Percentiles rank a stretch among this genome's conserved stretches.
These are phyloP conservation scores for Sparidentex hasta DNA, from an alignment of 2,797 vertebrate species.

Conservation along the genomic window DNA sequence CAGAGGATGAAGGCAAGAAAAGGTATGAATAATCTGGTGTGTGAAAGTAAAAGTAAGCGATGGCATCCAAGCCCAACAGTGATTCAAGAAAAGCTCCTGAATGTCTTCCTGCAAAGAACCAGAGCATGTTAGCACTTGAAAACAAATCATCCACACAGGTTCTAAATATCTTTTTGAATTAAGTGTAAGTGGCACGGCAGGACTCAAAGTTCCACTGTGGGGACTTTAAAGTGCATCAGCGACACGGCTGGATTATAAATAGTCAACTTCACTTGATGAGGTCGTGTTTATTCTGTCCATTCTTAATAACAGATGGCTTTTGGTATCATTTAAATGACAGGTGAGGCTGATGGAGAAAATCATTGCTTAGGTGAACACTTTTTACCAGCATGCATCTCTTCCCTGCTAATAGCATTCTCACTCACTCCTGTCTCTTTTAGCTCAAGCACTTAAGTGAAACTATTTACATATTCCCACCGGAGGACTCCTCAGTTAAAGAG, in stretches of 20 bases:
- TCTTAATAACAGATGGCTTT: conserved; percentile 45
- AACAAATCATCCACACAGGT: not conserved
- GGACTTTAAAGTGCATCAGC: conserved; percentile 24
- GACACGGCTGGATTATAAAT: not conserved
- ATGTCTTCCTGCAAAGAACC: not conserved
- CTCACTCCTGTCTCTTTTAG: conserved; percentile 46
- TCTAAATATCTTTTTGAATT: not conserved
- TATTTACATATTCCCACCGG: conserved; percentile 69
- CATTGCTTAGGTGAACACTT: conserved; percentile 53
- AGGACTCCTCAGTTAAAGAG: conserved; percentile 52
- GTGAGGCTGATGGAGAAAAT: conserved; percentile 41
- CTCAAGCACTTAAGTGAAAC: conserved; percentile 68
- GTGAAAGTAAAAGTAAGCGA: not conserved
- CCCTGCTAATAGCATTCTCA: conserved; percentile 56
- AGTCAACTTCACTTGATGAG: conserved; percentile 25
- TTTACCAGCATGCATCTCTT: conserved; percentile 38
- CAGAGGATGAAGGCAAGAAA: not conserved
- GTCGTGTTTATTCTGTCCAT: conserved; percentile 31
- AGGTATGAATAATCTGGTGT: not conserved
- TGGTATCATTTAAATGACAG: conserved; percentile 39
- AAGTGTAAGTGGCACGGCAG: not conserved
- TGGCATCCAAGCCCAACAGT: not conserved
- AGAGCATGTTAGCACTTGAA: not conserved
- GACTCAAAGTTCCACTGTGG: not conserved
- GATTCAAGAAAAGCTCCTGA: not conserved